These are phyloP conservation scores for Lasaia peninsularis DNA, from an alignment of 1,140 invertebrate genomes.

Conservation along the genomic window DNA sequence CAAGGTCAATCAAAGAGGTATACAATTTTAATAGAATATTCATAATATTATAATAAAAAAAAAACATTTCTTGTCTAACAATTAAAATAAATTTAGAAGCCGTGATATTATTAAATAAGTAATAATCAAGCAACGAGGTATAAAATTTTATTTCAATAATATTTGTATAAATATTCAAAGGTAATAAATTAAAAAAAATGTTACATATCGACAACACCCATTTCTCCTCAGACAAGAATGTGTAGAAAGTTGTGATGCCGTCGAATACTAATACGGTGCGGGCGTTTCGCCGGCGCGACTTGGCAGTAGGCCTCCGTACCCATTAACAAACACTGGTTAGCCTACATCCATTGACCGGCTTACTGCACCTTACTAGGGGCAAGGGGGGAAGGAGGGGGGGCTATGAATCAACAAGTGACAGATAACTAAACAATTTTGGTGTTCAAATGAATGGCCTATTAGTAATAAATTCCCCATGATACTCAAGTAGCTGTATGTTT, in stretches of 20 bases:
- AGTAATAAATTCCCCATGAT: too few species aligned
- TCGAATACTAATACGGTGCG: slow-evolving; percentile 66
- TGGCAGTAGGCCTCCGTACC: slow-evolving; percentile 24
- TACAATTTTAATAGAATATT: too few species aligned
- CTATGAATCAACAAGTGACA: background rate
- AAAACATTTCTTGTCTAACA: too few species aligned
- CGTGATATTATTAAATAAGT: too few species aligned
- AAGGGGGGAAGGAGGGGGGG: slow-evolving; percentile 8
- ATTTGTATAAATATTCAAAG: background rate
- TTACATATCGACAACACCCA: slow-evolving; percentile 49
- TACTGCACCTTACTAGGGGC: slow-evolving; percentile 20
- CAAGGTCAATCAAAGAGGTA: too few species aligned
- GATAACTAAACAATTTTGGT: background rate
- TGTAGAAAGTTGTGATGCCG: slow-evolving; percentile 73
- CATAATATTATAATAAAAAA: too few species aligned
- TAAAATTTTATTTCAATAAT: background rate
- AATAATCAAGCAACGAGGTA: too few species aligned
- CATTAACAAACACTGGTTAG: slow-evolving; percentile 62
- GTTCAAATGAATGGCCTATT: too few species aligned
- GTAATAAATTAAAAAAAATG: background rate
- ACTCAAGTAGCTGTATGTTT: too few species aligned
- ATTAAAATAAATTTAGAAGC: too few species aligned
- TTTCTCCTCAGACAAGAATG: slow-evolving; percentile 71
- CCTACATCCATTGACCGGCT: slow-evolving; percentile 43
- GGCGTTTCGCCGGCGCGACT: slow-evolving; percentile 45